These are phyloP conservation scores for Amphibalanus amphitrite DNA, from an alignment of 1,140 invertebrate genomes.

Conservation along the genomic window DNA sequence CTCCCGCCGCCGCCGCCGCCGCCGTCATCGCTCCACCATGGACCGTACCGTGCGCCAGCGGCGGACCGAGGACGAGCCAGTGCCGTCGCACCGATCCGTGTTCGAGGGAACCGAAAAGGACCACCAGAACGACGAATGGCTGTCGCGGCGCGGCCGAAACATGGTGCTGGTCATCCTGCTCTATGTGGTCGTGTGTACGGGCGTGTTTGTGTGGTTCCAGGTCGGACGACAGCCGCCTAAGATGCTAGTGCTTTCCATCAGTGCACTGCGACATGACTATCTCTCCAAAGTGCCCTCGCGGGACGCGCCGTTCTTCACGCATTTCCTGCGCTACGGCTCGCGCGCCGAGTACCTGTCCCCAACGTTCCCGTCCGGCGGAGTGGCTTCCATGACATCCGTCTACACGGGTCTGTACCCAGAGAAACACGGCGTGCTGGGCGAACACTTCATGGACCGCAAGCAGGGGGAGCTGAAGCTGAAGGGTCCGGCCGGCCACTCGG, in stretches of 20 bases:
- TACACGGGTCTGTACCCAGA: neutral
- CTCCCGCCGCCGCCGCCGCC: too few relatives aligned
- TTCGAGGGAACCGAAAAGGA: neutral
- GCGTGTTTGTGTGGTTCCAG: neutral
- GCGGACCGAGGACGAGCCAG: neutral
- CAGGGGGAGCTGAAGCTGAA: neutral
- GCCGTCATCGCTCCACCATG: neutral
- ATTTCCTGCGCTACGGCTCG: neutral
- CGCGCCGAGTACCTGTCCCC: neutral
- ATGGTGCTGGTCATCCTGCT: neutral
- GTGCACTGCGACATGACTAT: neutral
- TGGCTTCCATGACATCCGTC: neutral
- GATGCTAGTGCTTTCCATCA: neutral
- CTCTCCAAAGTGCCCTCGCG: neutral
- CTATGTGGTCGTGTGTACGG: neutral
- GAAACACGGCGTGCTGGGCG: neutral
- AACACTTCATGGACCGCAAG: neutral
- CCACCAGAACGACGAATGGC: neutral
- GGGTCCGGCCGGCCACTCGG: neutral
- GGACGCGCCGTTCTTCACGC: slow-evolving; percentile 1
- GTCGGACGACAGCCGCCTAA: neutral
- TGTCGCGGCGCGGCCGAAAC: neutral
- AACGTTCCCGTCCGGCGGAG: neutral
- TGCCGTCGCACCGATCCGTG: neutral
- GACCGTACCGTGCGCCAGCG: neutral